Evolutionary conservation across 2,113 vertebrate genomes (phyloP).

Genomic region (Dermatemys mawii): DNA sequence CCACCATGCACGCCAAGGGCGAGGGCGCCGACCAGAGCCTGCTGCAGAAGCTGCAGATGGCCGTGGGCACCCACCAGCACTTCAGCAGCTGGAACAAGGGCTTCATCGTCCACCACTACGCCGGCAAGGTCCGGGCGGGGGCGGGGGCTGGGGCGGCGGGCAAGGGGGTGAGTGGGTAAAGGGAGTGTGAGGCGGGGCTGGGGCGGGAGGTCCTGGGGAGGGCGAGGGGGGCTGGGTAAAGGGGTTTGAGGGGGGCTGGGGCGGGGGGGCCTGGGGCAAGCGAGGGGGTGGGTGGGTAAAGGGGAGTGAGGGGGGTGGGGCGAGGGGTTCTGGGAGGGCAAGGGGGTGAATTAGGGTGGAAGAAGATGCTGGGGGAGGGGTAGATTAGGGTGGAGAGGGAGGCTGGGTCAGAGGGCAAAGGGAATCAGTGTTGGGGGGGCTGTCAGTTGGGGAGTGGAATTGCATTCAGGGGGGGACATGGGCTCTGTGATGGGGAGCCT

Average conservation of each 20-base stretch:
- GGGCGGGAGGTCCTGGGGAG: too few relatives aligned
- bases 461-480: background rate
- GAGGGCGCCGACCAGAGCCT: conserved; percentile 93
- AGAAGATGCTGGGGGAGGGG: too few relatives aligned
- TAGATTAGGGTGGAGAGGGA: too few relatives aligned
- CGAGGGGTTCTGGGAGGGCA: background rate
- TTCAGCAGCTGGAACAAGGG: conserved; percentile 96
- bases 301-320: too few relatives aligned
- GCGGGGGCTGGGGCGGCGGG: too few relatives aligned
- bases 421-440: background rate
- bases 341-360: background rate
- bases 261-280: too few relatives aligned
- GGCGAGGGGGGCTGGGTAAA: too few relatives aligned
- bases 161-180: too few relatives aligned
- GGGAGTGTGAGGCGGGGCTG: rapidly evolving
- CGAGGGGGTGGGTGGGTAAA: too few relatives aligned
- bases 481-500: too few relatives aligned
- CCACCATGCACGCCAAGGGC: conserved; percentile 95
- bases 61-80: conserved; percentile 81
- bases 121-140: conserved; percentile 27
- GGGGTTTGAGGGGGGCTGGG: too few relatives aligned
- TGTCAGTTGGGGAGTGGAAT: background rate
- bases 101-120: conserved; percentile 94
- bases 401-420: background rate
- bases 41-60: conserved; percentile 84